phyloP scores from a whole-genome alignment of 1,140 invertebrate genomes.

The Brachionus rubens region DNA sequence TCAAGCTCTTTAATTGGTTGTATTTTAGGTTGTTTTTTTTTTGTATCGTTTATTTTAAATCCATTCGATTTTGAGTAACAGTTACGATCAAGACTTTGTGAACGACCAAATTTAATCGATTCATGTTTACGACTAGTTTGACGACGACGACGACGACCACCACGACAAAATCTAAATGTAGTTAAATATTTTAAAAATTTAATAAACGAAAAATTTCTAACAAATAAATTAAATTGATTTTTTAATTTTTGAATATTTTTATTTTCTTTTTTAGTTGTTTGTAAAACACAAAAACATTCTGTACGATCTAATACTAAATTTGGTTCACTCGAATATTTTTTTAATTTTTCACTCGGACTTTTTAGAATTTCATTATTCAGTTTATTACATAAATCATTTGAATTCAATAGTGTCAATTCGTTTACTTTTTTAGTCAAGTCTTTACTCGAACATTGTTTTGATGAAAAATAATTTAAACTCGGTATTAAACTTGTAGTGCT shows the following conservation, averaged over 20 bases:
- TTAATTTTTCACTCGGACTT: too few species aligned
- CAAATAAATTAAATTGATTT: background rate
- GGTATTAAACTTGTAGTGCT: conserved; percentile 16
- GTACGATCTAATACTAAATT: conserved; percentile 8
- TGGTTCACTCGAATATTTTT: conserved; percentile 7
- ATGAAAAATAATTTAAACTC: conserved; percentile 20
- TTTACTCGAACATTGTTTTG: background rate
- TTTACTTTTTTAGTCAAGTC: too few species aligned
- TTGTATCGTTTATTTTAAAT: background rate
- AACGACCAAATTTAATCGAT: background rate
- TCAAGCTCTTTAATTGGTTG: background rate
- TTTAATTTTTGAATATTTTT: background rate
- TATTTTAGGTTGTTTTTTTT: background rate
- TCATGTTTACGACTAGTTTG: background rate
- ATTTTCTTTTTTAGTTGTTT: background rate
- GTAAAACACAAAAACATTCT: conserved; percentile 9
- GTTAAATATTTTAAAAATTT: conserved; percentile 29
- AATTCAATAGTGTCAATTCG: too few species aligned
- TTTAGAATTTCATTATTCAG: too few species aligned
- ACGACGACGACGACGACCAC: too few species aligned
- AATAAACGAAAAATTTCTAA: background rate
- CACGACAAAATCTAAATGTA: background rate
- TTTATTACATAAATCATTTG: too few species aligned
- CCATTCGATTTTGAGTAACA: too few species aligned
- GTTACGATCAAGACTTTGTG: conserved; percentile 14